Evolutionary conservation across 2,888 invertebrate species (phyloP), one percentile per base, ranked within the genome.

Genomic region (Ischnura elegans): DNA sequence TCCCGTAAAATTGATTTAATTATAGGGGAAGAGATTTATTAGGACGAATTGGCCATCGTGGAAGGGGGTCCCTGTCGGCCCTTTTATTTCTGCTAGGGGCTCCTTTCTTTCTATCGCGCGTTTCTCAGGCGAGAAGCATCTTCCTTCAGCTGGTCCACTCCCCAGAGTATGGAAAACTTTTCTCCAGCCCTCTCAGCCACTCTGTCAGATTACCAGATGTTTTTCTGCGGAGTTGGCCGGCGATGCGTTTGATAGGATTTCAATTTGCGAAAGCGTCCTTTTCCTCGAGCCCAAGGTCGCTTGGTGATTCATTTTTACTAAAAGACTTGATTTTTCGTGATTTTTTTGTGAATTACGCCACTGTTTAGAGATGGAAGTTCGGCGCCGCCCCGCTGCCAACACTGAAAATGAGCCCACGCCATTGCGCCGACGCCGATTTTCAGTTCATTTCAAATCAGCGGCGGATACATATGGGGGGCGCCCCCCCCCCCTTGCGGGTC

Each of bases 1-100:
- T 16, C 5, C 43, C 85, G 85, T 85, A 45, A 85, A 85, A 85
- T 85, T 85, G 85, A 85, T 85, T 85, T 85, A 85, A 85, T 85
- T 85, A 85, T 29, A 85, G 43, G 43, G 85, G 85, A 85, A 43
- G 85, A 85, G 85, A 85, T 85, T 85, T 85, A 85, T 85, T 36
- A 85, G 42, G 85, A 85, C 43, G 85, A 85, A 85, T 85, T 85
- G 45, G 45, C 85, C 85, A 43, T 85, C 85, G 2, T 85, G 21
- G 36, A 85, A 25, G 85, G 19, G 85, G 47, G 5, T 13, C 13
- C 13, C 47, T 47, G 5, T 47, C 47, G 5, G 6, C 13, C 13
- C 47, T 47, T 13, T 8, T 8, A 47, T 47, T 47, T 13, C 13
- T 13, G 47, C 47, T 13, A 5, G 47, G 47, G 47, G 47, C 47